Conservation (phyloP, 2,113 vertebrate genomes). For the Elephantulus edwardii region DNA sequence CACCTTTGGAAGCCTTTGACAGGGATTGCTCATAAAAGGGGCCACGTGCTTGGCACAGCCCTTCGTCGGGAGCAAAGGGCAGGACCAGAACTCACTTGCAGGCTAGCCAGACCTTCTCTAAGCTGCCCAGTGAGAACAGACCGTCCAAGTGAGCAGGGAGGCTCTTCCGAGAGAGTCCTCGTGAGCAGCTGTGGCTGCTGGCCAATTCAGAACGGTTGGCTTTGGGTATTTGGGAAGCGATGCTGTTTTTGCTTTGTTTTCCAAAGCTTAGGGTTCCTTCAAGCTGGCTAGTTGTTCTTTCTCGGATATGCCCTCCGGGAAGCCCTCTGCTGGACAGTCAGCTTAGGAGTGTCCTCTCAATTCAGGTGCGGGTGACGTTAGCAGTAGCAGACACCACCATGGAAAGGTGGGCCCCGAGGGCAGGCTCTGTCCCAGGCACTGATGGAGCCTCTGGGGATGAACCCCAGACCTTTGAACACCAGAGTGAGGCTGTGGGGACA, state of each 20-base stretch:
- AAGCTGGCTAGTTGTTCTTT: not conserved
- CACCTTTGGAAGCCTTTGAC: rapidly evolving
- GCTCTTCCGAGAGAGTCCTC: rapidly evolving
- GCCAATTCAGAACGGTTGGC: rapidly evolving
- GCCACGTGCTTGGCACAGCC: rapidly evolving
- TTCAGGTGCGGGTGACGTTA: not conserved
- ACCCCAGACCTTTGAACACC: too few species aligned
- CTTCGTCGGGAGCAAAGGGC: not conserved
- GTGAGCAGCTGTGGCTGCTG: rapidly evolving
- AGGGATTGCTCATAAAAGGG: rapidly evolving
- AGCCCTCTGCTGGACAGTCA: too few species aligned
- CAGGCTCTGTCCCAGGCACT: too few species aligned
- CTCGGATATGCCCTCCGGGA: too few species aligned
- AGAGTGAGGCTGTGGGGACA: too few species aligned
- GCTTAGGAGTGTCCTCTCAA: rapidly evolving
- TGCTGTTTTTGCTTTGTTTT: too few species aligned
- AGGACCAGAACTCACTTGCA: rapidly evolving
- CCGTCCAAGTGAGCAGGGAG: not conserved
- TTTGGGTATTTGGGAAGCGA: rapidly evolving
- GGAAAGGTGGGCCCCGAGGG: not conserved
- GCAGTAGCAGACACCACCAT: rapidly evolving
- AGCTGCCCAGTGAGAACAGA: rapidly evolving
- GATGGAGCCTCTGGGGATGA: too few species aligned
- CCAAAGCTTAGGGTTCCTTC: not conserved
- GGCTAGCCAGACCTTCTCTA: not conserved